These are phyloP conservation scores for Anthonomus grandis DNA, from an alignment of 1,140 invertebrate genomes.

Conservation along the genomic window DNA sequence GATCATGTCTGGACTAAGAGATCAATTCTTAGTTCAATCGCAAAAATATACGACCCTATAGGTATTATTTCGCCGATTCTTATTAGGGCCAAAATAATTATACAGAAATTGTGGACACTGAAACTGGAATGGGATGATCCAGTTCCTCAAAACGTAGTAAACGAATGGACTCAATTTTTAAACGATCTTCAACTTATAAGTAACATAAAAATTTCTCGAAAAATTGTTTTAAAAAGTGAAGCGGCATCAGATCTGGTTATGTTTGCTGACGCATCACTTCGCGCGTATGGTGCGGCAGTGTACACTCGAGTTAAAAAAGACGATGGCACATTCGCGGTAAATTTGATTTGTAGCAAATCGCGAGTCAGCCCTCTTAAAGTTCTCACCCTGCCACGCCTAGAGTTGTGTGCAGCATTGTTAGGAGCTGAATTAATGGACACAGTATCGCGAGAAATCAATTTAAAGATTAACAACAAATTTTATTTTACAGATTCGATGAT, in stretches of 20 bases:
- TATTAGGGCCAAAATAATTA: slow-evolving; percentile 44
- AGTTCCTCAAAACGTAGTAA: neutral
- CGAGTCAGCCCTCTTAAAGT: slow-evolving; percentile 40
- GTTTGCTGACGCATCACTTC: slow-evolving; percentile 41
- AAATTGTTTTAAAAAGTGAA: neutral
- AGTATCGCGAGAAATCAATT: slow-evolving; percentile 16
- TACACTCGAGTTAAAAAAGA: slow-evolving; percentile 33
- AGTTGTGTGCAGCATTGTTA: slow-evolving; percentile 31
- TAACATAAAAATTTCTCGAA: neutral
- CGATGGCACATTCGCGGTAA: slow-evolving; percentile 3
- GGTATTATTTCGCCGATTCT: slow-evolving; percentile 42
- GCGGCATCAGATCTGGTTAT: slow-evolving; percentile 25
- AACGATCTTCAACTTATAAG: neutral
- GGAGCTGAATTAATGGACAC: slow-evolving; percentile 24
- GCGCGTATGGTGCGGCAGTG: slow-evolving; percentile 38
- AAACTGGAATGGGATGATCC: slow-evolving; percentile 47
- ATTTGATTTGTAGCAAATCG: slow-evolving; percentile 37
- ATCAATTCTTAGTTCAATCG: no score
- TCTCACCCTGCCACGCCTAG: slow-evolving; percentile 35
- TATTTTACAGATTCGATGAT: slow-evolving; percentile 50
- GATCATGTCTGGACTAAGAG: no score
- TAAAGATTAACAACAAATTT: slow-evolving; percentile 12
- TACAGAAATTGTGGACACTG: slow-evolving; percentile 46
- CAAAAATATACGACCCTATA: no score
- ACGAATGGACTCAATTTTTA: neutral